Evolutionary conservation across 2,888 invertebrate species (phyloP), one percentile per base, ranked within the genome.

Genomic region (Polyploca ridens): DNA sequence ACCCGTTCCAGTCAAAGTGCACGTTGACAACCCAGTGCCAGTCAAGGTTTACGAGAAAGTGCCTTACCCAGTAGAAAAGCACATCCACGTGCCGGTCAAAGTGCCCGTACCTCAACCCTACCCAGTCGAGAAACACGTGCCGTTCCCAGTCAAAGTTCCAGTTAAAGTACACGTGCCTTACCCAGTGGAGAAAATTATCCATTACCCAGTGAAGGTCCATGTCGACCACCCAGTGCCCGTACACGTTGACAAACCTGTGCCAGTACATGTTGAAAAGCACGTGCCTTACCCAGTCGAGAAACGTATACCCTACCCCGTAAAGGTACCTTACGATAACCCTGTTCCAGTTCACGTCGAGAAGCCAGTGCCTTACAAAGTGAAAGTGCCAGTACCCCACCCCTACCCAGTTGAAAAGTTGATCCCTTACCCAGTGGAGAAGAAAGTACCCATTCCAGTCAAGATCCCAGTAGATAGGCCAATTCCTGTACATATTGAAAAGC

Each of bases 311-410:
- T 96, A 96, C 84, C 96, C 96, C 63, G 96, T 97, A 2, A 96
- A 96, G 85, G 95, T 96, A 59, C 94, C 90, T 62, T 94, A 95
- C 46, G 96, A 97, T 60, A 95, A 96, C 79, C 97, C 96, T 58
- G 95, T 97, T 6, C 96, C 96, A 8, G 96, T 96, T 16, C 96
- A 96, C 69, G 97, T 97, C 3, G 97, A 97, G 69, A 97, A 97
- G 83, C 97, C 96, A 54, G 96, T 97, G 72, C 97, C 97, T 38
- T 96, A 96, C 76, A 95, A 94, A 62, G 97, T 97, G 7, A 97
- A 97, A 83, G 96, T 97, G 35, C 96, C 95, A 11, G 95, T 96
- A 49, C 96, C 97, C 16, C 95, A 95, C 10, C 97, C 96, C 33
- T 97, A 96, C 85, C 96, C 96, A 27, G 96, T 96, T 0, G 95